Conservation (phyloP, 2,113 vertebrate species). For the Eclectus roratus region DNA sequence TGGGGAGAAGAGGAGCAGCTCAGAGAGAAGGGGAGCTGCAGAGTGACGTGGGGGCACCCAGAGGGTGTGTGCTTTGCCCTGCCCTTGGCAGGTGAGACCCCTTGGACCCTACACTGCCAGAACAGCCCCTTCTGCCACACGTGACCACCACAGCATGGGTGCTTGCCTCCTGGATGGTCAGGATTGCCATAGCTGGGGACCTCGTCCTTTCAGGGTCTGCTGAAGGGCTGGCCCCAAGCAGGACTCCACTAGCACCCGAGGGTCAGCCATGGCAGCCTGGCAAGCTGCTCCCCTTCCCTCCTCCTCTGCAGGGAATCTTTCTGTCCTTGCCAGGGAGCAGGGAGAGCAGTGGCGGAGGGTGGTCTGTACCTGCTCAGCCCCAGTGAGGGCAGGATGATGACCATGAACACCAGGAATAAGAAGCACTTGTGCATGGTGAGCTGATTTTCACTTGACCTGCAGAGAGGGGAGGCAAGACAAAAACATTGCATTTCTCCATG, state of each 20-base stretch:
- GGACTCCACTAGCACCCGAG: not conserved
- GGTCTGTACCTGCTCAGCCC: conserved; percentile 88
- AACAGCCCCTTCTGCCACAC: not conserved
- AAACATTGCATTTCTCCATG: not conserved
- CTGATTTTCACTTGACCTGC: conserved; percentile 90
- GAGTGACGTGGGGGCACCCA: not conserved
- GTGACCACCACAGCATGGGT: fast-evolving
- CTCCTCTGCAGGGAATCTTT: not conserved
- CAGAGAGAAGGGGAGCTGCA: not conserved
- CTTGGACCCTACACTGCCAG: not conserved
- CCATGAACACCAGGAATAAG: conserved; percentile 95
- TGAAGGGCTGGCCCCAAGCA: not conserved
- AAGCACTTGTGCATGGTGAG: conserved; percentile 96
- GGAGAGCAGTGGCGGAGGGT: not conserved
- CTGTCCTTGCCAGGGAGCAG: not conserved
- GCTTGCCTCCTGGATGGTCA: fast-evolving
- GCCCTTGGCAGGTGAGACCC: fast-evolving
- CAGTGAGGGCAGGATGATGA: conserved; percentile 93
- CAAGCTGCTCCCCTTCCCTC: not conserved
- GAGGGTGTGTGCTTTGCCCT: fast-evolving
- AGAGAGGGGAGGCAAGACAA: not conserved
- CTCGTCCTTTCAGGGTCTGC: not conserved
- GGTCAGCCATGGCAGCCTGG: not conserved
- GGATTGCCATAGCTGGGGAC: not conserved
- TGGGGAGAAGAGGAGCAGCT: not conserved